These are phyloP conservation scores for Boloria selene DNA, from an alignment of 2,888 invertebrate genomes.

Conservation along the genomic window DNA sequence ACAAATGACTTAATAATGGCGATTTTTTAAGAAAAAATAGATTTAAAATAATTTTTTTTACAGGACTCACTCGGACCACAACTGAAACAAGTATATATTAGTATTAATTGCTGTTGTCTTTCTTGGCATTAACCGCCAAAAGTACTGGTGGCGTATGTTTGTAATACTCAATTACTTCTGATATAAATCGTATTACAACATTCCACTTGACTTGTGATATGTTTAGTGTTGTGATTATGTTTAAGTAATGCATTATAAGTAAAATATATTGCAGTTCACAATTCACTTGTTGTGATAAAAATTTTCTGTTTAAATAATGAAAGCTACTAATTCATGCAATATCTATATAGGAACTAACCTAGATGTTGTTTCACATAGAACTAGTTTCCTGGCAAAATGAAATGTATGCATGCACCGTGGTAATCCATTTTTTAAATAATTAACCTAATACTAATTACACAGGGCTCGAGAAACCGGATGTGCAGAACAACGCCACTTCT, in stretches of 20 bases:
- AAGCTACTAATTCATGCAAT: background rate
- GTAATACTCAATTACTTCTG: slow-evolving; percentile 2
- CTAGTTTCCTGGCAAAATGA: background rate
- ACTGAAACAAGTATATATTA: slow-evolving; percentile 75
- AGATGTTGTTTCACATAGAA: background rate
- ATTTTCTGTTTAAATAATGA: background rate
- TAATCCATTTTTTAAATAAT: slow-evolving; percentile 19
- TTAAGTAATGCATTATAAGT: background rate
- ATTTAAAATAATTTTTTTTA: slow-evolving; percentile 38
- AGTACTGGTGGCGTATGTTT: slow-evolving; percentile 19
- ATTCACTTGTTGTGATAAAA: slow-evolving; percentile 22
- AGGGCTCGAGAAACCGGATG: slow-evolving; percentile 48
- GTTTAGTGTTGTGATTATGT: slow-evolving; percentile 11
- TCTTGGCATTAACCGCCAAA: slow-evolving; percentile 24
- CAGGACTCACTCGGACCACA: slow-evolving; percentile 75
- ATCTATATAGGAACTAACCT: slow-evolving; percentile 5
- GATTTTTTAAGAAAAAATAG: background rate
- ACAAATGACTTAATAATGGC: background rate
- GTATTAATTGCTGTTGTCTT: slow-evolving; percentile 43
- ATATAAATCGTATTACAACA: slow-evolving; percentile 9
- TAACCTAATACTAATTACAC: slow-evolving; percentile 23
- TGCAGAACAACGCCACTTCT: slow-evolving; percentile 66
- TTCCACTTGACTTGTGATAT: slow-evolving; percentile 8
- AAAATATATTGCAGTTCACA: background rate
- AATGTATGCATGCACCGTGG: slow-evolving; percentile 2